A percentile compares a stretch with the other conserved stretches of the same genome.
Evolutionary conservation across 1,140 invertebrate species (phyloP).

Genomic region (Archivesica marissinica): DNA sequence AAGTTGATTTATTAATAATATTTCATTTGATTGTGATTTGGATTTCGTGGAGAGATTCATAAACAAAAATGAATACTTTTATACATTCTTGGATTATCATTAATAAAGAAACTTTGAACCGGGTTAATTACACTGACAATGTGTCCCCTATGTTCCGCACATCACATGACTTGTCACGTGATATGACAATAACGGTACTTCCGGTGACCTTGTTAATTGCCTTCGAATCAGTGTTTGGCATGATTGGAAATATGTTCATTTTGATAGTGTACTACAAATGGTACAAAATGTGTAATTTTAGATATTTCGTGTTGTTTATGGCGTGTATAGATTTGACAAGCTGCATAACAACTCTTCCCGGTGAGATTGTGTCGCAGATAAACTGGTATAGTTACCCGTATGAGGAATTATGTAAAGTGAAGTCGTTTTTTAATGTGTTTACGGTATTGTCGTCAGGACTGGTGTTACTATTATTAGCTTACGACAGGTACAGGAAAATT

Average conservation of each 20-base stretch:
- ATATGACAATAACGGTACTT: conserved; percentile 17
- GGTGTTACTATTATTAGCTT: conserved; percentile 63
- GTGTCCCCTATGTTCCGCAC: background rate
- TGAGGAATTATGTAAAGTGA: conserved; percentile 60
- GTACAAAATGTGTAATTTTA: conserved; percentile 57
- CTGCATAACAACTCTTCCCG: conserved; percentile 68
- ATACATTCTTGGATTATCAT: background rate
- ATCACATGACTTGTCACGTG: conserved; percentile 29
- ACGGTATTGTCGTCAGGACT: conserved; percentile 65
- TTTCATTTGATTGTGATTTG: too few relatives aligned
- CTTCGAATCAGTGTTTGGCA: conserved; percentile 58
- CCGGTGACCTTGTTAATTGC: conserved; percentile 57
- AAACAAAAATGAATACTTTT: background rate
- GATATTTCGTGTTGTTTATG: conserved; percentile 65
- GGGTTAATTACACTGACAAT: background rate
- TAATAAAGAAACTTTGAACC: background rate
- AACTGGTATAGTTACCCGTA: conserved; percentile 68
- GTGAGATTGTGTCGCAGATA: conserved; percentile 68
- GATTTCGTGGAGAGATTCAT: too few relatives aligned
- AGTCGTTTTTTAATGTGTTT: conserved; percentile 65
- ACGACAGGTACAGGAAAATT: conserved; percentile 69
- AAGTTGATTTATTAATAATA: too few relatives aligned
- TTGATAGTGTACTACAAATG: conserved; percentile 63
- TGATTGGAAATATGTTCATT: conserved; percentile 65
- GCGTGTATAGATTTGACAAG: conserved; percentile 67